phyloP scores from a whole-genome alignment of 2,888 invertebrate genomes.

The Sialis lutaria region DNA sequence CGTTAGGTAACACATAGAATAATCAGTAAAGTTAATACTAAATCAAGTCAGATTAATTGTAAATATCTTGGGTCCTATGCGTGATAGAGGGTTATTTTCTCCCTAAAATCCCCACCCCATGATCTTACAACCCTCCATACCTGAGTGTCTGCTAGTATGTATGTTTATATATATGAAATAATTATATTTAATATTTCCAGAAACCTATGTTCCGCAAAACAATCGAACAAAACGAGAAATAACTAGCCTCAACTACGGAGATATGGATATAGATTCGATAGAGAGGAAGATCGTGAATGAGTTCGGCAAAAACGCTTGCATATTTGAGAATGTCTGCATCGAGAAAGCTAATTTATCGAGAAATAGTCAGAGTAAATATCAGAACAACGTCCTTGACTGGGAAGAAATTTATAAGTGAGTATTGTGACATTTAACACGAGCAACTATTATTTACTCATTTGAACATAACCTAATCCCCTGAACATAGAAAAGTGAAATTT shows the following conservation, averaged over 20 bases:
- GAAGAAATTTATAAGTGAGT: constrained; percentile 58
- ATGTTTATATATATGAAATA: background rate
- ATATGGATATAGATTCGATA: constrained; percentile 54
- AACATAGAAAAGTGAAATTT: too few species aligned
- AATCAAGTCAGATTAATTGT: too few species aligned
- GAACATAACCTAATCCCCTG: too few species aligned
- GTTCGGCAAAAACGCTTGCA: constrained; percentile 60
- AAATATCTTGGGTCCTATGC: too few species aligned
- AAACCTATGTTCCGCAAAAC: constrained; percentile 42
- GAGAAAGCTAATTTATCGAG: constrained; percentile 44
- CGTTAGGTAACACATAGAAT: too few species aligned
- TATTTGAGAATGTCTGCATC: constrained; percentile 61
- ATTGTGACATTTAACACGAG: background rate
- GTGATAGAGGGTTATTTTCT: too few species aligned
- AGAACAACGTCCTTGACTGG: constrained; percentile 42
- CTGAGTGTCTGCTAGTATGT: too few species aligned
- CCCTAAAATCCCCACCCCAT: too few species aligned
- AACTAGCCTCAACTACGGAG: constrained; percentile 25
- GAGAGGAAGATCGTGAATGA: constrained; percentile 63
- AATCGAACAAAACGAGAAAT: constrained; percentile 37
- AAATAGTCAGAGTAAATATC: constrained; percentile 15
- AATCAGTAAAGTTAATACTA: too few species aligned
- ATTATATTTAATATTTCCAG: constrained; percentile 25
- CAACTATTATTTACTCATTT: too few species aligned
- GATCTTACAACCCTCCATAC: too few species aligned